A percentile compares a stretch with the other conserved stretches of the same genome.
Conservation (phyloP, 2,888 invertebrate genomes). For the Digitonthophagus gazella region DNA sequence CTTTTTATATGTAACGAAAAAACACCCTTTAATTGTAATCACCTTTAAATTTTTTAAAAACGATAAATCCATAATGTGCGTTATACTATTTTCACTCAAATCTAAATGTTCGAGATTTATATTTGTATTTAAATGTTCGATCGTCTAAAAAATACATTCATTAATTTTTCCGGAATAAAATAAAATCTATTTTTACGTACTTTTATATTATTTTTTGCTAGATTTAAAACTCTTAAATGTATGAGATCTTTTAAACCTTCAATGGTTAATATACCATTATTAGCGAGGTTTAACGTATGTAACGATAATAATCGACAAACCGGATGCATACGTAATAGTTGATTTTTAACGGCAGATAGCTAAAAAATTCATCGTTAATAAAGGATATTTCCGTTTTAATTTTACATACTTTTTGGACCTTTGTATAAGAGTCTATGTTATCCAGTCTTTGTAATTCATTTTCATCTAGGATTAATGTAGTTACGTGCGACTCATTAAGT, state of each 20-base stretch:
- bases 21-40: conserved; percentile 36
- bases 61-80: conserved; percentile 80
- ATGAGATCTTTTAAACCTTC: conserved; percentile 85
- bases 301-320: conserved; percentile 77
- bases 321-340: conserved; percentile 83
- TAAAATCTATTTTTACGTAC: conserved; percentile 44
- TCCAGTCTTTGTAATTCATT: conserved; percentile 86
- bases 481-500: conserved; percentile 66
- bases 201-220: conserved; percentile 89
- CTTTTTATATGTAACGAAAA: background rate
- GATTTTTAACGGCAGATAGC: conserved; percentile 84
- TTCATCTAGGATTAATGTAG: conserved; percentile 75
- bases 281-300: conserved; percentile 77
- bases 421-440: conserved; percentile 78
- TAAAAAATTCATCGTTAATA: conserved; percentile 49
- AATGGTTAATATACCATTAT: conserved; percentile 85
- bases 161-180: too few species aligned
- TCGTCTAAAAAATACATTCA: conserved; percentile 58
- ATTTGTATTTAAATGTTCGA: conserved; percentile 84
- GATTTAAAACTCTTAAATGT: conserved; percentile 76
- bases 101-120: conserved; percentile 79
- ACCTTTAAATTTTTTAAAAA: conserved; percentile 81
- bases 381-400: conserved; percentile 15
- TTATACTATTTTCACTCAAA: conserved; percentile 85
- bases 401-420: conserved; percentile 67